Conservation (phyloP, 2,797 vertebrate genomes). For the Crocodylus rhombifer region DNA sequence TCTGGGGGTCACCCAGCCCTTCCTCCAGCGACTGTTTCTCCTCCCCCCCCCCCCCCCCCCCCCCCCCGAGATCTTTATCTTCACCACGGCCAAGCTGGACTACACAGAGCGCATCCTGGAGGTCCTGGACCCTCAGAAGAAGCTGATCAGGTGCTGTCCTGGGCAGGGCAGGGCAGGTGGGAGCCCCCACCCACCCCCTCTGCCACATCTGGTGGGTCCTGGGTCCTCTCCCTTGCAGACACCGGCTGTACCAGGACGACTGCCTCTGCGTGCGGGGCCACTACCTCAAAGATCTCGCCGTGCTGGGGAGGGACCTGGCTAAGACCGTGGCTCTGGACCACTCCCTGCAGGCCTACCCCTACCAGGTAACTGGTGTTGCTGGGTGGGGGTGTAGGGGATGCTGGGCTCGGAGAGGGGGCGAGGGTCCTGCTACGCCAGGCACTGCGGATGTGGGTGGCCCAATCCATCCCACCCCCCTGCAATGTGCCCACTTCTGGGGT, state of each 20-base stretch:
- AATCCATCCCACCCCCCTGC: not conserved
- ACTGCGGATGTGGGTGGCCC: no score
- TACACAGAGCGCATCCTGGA: slow-evolving; percentile 89
- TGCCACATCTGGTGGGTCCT: no score
- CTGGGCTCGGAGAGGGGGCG: no score
- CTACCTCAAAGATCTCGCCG: slow-evolving; percentile 88
- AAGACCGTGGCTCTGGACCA: slow-evolving; percentile 89
- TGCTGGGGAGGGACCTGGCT: slow-evolving; percentile 84
- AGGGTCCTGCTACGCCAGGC: no score
- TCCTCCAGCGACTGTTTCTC: not conserved
- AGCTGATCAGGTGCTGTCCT: slow-evolving; percentile 84
- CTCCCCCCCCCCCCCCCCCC: fast-evolving
- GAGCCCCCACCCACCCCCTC: no score
- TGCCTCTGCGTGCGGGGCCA: slow-evolving; percentile 86
- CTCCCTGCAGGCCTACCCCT: slow-evolving; percentile 84
- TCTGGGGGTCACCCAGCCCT: not conserved
- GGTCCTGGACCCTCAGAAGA: slow-evolving; percentile 86
- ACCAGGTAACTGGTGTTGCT: slow-evolving; percentile 76
- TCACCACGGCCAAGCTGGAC: slow-evolving; percentile 88
- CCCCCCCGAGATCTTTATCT: slow-evolving; percentile 85
- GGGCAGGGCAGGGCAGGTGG: no score
- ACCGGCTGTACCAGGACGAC: slow-evolving; percentile 86
- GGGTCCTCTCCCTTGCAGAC: slow-evolving; percentile 66
- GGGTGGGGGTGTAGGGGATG: fast-evolving
- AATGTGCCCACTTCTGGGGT: not conserved